A percentile compares a stretch with the other conserved stretches of the same genome.
Evolutionary conservation across 2,888 invertebrate species (phyloP).

Genomic region (Andrena trimmerana): DNA sequence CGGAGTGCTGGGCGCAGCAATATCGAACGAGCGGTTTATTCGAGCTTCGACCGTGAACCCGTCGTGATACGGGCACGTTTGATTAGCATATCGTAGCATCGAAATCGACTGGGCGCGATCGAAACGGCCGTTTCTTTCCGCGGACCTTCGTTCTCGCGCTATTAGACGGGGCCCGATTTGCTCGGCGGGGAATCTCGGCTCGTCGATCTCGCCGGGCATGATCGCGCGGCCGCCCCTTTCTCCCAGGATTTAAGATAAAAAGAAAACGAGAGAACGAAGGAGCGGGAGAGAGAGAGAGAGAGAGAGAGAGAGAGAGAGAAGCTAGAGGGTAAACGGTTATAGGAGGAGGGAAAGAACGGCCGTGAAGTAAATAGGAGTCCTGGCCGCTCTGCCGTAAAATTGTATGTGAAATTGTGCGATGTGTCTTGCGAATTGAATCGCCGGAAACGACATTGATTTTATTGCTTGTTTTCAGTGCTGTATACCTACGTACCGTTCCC

Average conservation of each 20-base stretch:
- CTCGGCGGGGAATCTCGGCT: slow-evolving; percentile 23
- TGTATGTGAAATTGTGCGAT: slow-evolving; percentile 85
- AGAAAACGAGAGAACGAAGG: slow-evolving; percentile 26
- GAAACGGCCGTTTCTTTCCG: slow-evolving; percentile 13
- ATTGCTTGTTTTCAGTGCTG: slow-evolving; percentile 83
- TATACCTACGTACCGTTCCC: slow-evolving; percentile 62
- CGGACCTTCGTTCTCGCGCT: slow-evolving; percentile 10
- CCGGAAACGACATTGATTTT: slow-evolving; percentile 85
- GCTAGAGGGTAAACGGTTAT: slow-evolving; percentile 61
- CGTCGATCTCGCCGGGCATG: slow-evolving; percentile 47
- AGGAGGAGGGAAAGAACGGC: slow-evolving; percentile 74
- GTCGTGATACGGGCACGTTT: slow-evolving; percentile 31
- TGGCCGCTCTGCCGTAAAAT: slow-evolving; percentile 85
- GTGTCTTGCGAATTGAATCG: slow-evolving; percentile 85
- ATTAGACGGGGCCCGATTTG: slow-evolving; percentile 39
- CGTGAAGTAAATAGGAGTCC: slow-evolving; percentile 84
- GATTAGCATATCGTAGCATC: slow-evolving; percentile 37
- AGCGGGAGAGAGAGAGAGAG: slow-evolving; percentile 31
- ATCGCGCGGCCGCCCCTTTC: slow-evolving; percentile 52
- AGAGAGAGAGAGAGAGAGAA: slow-evolving; percentile 18
- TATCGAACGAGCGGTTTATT: slow-evolving; percentile 29
- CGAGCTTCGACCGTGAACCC: slow-evolving; percentile 20
- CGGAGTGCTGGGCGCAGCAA: neutral
- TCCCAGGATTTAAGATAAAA: slow-evolving; percentile 59
- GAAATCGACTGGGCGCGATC: slow-evolving; percentile 25